A percentile compares a stretch with the other conserved stretches of the same genome.
These are phyloP conservation scores for Platycheirus rosarum DNA, from an alignment of 2,888 invertebrate species.

Conservation along the genomic window DNA sequence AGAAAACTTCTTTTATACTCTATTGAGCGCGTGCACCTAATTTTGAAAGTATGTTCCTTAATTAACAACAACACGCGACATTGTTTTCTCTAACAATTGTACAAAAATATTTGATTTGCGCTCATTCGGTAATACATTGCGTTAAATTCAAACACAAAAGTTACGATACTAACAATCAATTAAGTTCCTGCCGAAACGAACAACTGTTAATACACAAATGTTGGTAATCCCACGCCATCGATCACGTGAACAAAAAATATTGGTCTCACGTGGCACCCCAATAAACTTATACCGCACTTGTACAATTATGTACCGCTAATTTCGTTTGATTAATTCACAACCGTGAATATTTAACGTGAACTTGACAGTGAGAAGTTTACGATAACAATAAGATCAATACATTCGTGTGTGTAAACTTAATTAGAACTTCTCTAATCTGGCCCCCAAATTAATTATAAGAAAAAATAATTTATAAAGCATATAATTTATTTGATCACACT, in stretches of 20 bases:
- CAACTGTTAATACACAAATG: background rate
- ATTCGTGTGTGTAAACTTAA: background rate
- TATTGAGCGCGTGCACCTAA: too few relatives aligned
- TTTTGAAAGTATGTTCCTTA: too few relatives aligned
- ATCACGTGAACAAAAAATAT: constrained; percentile 10
- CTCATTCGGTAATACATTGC: constrained; percentile 3
- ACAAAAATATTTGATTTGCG: constrained; percentile 1
- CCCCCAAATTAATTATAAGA: background rate
- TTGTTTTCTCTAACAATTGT: too few relatives aligned
- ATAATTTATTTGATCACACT: constrained; percentile 29
- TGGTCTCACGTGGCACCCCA: constrained; percentile 27
- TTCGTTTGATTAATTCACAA: background rate
- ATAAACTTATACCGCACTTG: too few relatives aligned
- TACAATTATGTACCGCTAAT: too few relatives aligned
- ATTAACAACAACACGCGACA: too few relatives aligned
- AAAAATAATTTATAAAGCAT: constrained; percentile 9
- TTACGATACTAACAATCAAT: background rate
- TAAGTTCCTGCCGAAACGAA: background rate
- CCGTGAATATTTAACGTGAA: background rate
- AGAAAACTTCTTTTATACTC: too few relatives aligned
- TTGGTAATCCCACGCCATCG: constrained; percentile 46
- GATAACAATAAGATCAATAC: background rate
- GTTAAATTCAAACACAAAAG: constrained; percentile 10
- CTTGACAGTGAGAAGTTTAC: background rate
- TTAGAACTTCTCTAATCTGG: background rate